Conservation (phyloP, 2,888 invertebrate species). For the Electrophaes corylata region DNA sequence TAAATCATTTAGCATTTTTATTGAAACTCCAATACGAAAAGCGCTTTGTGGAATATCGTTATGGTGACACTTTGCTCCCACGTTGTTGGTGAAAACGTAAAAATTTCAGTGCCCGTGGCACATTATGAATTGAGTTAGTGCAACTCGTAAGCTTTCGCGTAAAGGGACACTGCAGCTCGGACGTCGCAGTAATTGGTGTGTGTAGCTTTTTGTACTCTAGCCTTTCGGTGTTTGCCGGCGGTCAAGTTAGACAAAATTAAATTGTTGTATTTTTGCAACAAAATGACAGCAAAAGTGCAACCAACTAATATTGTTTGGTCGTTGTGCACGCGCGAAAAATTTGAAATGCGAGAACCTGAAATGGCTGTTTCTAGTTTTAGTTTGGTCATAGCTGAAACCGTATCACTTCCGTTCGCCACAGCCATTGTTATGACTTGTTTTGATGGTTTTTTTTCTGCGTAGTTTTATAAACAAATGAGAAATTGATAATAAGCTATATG, state of each 20-base stretch:
- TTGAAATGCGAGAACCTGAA: conserved; percentile 29
- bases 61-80: conserved; percentile 28
- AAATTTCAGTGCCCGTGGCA: conserved; percentile 59
- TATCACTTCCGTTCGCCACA: conserved; percentile 21
- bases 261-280: conserved; percentile 80
- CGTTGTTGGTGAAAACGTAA: conserved; percentile 58
- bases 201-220: conserved; percentile 74
- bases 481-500: conserved; percentile 60
- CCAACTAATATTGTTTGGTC: conserved; percentile 40
- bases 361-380: conserved; percentile 34
- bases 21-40: conserved; percentile 31
- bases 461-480: neutral
- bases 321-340: conserved; percentile 34
- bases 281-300: conserved; percentile 64
- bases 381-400: conserved; percentile 30
- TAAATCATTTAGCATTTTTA: conserved; percentile 36
- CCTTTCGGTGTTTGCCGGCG: conserved; percentile 70
- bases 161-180: conserved; percentile 59
- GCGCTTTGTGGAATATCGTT: conserved; percentile 33
- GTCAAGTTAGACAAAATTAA: conserved; percentile 81
- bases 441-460: conserved; percentile 7
- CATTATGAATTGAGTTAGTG: conserved; percentile 77
- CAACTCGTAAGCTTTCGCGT: conserved; percentile 62
- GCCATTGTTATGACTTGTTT: conserved; percentile 30
- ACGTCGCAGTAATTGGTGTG: conserved; percentile 73